phyloP scores from a whole-genome alignment of 2,797 vertebrate genomes.

The Chloroceryle inda region DNA sequence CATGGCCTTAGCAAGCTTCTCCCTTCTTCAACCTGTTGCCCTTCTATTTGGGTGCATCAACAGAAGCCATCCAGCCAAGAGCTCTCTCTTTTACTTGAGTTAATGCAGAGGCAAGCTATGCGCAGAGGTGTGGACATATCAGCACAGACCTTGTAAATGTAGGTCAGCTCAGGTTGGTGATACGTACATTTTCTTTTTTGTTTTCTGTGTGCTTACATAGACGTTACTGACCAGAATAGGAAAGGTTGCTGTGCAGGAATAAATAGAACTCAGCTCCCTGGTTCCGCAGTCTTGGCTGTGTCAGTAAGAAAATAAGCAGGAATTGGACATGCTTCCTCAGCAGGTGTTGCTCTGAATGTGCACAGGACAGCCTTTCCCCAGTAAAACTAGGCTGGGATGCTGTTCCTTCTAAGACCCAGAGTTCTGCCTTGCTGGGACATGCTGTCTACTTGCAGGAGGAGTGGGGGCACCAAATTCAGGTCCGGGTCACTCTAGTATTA shows the following conservation, averaged over 20 bases:
- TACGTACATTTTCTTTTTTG: rapidly evolving
- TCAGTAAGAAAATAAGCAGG: background rate
- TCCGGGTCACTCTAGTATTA: background rate
- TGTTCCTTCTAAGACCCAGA: background rate
- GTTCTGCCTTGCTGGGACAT: background rate
- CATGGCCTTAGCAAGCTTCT: background rate
- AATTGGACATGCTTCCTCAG: background rate
- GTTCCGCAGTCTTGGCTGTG: background rate
- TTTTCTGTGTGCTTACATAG: background rate
- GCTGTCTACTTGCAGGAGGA: background rate
- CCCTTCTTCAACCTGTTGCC: background rate
- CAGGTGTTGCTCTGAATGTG: background rate
- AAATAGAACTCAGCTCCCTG: background rate
- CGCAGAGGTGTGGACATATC: background rate
- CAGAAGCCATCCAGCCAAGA: background rate
- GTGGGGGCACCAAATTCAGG: background rate
- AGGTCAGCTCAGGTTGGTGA: background rate
- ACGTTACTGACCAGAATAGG: background rate
- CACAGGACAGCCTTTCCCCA: background rate
- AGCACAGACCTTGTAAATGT: background rate
- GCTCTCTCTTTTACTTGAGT: background rate
- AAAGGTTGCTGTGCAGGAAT: background rate
- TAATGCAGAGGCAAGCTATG: background rate
- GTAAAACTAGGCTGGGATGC: background rate
- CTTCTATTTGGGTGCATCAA: background rate